Percentiles rank a stretch among this genome's conserved stretches.
Evolutionary conservation across 2,888 invertebrate species (phyloP).

Genomic region (Eudasyphora cyanicolor): DNA sequence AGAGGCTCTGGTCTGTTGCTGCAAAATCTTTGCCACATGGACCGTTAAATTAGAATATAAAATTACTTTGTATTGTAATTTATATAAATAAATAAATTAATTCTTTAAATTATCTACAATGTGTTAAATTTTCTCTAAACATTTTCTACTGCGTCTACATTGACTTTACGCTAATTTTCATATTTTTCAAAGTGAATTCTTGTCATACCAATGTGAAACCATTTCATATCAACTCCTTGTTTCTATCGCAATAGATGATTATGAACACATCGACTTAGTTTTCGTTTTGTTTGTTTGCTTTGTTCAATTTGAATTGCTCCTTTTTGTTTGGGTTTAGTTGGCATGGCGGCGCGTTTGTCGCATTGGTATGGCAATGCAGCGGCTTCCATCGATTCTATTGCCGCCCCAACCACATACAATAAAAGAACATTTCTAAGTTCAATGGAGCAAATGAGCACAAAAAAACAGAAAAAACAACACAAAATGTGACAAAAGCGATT

Average conservation of each 20-base stretch:
- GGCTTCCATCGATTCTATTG: background rate
- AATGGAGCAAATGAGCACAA: background rate
- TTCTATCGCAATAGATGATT: background rate
- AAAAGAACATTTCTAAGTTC: slow-evolving; percentile 12
- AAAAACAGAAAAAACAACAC: too few relatives aligned
- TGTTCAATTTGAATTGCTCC: background rate
- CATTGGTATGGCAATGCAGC: background rate
- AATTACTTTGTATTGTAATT: too few relatives aligned
- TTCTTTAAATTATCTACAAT: too few relatives aligned
- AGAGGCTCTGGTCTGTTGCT: too few relatives aligned
- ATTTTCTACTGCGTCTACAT: too few relatives aligned
- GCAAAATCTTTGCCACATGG: too few relatives aligned
- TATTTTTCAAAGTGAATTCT: too few relatives aligned
- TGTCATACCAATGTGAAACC: background rate
- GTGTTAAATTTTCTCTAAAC: too few relatives aligned
- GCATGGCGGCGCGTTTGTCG: background rate
- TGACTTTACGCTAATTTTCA: too few relatives aligned
- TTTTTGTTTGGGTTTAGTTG: background rate
- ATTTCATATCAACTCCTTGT: background rate
- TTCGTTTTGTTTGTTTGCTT: background rate
- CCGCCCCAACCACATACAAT: background rate
- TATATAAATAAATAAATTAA: too few relatives aligned
- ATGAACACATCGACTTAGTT: background rate
- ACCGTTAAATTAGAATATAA: too few relatives aligned
- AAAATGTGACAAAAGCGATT: slow-evolving; percentile 16